Conservation (phyloP, 2,888 invertebrate species). For the Pollenia amentaria region DNA sequence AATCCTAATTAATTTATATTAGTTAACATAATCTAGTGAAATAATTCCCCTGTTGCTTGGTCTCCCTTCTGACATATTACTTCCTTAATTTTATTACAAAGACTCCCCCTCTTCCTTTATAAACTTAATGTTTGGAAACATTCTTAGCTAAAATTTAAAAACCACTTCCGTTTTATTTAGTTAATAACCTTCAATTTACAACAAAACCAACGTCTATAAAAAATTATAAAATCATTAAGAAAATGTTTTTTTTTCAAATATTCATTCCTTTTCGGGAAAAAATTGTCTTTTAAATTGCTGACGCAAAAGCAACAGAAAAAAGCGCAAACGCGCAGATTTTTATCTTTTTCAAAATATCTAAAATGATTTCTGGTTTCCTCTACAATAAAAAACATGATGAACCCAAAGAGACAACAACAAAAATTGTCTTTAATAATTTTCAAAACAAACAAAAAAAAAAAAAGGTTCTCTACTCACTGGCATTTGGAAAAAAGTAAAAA, state of each 20-base stretch:
- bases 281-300: constrained; percentile 1
- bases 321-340: constrained; percentile 72
- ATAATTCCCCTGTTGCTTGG: no score
- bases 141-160: constrained; percentile 46
- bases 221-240: constrained; percentile 35
- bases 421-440: constrained; percentile 43
- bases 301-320: constrained; percentile 44
- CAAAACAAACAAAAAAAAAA: neutral
- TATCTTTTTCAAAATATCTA: constrained; percentile 57
- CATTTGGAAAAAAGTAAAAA: neutral
- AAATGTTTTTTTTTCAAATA: constrained; percentile 19
- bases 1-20: no score
- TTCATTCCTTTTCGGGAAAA: constrained; percentile 3
- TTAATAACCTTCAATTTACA: constrained; percentile 55
- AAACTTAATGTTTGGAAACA: constrained; percentile 18
- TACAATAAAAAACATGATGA: neutral
- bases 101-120: neutral
- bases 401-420: neutral
- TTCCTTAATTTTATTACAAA: neutral
- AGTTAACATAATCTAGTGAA: no score
- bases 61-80: neutral
- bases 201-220: constrained; percentile 26
- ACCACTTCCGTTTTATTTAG: constrained; percentile 72
- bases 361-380: constrained; percentile 56
- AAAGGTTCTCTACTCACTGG: constrained; percentile 28